A percentile compares a stretch with the other conserved stretches of the same genome.
phyloP scores from a whole-genome alignment of 2,797 vertebrate genomes.

The Epinephelus malabaricus region DNA sequence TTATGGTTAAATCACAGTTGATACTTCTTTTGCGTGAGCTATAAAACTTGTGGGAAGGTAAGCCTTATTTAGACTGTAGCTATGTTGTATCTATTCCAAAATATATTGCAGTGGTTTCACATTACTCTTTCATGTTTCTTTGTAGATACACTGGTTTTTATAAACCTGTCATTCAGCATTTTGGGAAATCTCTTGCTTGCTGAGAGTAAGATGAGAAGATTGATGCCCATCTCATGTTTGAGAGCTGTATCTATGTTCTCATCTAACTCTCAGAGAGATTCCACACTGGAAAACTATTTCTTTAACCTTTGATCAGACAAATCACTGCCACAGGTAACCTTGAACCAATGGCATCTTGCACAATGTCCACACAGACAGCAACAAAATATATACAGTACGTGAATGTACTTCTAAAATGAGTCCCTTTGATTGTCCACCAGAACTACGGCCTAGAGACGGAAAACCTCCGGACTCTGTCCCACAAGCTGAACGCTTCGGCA shows the following conservation, averaged over 20 bases:
- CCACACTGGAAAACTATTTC: neutral
- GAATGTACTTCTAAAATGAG: neutral
- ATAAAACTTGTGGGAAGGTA: neutral
- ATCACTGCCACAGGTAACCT: neutral
- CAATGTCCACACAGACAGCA: neutral
- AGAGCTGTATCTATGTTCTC: neutral
- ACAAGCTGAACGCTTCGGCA: constrained; percentile 93
- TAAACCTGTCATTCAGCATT: constrained; percentile 9
- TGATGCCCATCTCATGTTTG: neutral
- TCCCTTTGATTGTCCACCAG: constrained; percentile 77
- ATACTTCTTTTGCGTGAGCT: neutral
- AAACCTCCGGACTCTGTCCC: constrained; percentile 93
- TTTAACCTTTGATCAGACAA: neutral
- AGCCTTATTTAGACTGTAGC: neutral
- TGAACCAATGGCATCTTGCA: neutral
- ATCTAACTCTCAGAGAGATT: neutral
- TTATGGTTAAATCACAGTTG: neutral
- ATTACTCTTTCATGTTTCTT: neutral
- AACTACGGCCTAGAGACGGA: constrained; percentile 94
- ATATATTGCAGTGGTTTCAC: neutral
- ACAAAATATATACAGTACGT: no score
- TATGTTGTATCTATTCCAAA: neutral
- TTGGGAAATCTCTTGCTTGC: neutral
- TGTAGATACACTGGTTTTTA: neutral
- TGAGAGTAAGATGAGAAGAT: neutral